A percentile compares a stretch with the other conserved stretches of the same genome.
Conservation (phyloP, 2,797 vertebrate species). For the Cryptoprocta ferox region DNA sequence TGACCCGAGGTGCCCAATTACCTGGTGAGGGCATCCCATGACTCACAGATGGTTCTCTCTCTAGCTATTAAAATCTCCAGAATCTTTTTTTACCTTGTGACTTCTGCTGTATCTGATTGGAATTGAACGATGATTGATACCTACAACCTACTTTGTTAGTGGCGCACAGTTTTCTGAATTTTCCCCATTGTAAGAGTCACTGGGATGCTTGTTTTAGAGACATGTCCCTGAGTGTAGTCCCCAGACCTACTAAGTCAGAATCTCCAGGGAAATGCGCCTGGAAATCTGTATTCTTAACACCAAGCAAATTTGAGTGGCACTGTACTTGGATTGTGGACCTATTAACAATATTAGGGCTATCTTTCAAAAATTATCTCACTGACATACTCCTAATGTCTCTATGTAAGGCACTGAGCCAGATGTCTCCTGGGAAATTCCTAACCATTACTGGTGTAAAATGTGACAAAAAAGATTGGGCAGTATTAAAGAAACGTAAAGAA, state of each 20-base stretch:
- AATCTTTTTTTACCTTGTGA: background rate
- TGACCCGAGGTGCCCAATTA: slow-evolving; percentile 60
- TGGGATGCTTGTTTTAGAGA: background rate
- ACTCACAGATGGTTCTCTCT: slow-evolving; percentile 48
- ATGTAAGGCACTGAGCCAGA: background rate
- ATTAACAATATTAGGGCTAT: background rate
- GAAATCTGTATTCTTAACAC: background rate
- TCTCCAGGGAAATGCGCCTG: background rate
- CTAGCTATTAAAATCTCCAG: background rate
- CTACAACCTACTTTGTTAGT: slow-evolving; percentile 20
- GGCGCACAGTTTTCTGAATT: background rate
- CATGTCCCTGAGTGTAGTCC: background rate
- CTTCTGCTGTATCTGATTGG: slow-evolving; percentile 39
- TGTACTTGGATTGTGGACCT: background rate
- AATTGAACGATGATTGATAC: background rate
- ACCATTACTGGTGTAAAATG: slow-evolving; percentile 22
- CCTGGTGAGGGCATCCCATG: slow-evolving; percentile 35
- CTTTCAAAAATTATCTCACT: slow-evolving; percentile 56
- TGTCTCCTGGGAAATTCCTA: slow-evolving; percentile 52
- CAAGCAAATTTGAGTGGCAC: background rate
- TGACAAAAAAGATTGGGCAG: background rate
- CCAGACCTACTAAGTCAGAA: background rate
- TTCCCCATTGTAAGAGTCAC: background rate
- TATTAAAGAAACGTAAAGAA: slow-evolving; percentile 47
- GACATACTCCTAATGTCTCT: slow-evolving; percentile 15